A percentile compares a stretch with the other conserved stretches of the same genome.
Evolutionary conservation across 2,113 vertebrate genomes (phyloP).

Genomic region (Menidia beryllina): DNA sequence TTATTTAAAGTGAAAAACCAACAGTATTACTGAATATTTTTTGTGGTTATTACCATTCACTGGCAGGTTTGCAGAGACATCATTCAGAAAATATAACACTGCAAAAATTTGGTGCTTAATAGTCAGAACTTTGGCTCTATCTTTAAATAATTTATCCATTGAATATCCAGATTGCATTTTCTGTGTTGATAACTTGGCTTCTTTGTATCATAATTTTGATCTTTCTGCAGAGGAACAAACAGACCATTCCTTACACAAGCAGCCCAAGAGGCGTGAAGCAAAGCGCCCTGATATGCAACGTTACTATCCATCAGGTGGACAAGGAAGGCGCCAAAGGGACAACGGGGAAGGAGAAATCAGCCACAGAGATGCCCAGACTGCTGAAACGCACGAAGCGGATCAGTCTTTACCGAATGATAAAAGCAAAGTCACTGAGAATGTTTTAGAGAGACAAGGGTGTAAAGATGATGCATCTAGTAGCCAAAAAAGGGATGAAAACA

Average conservation of each 20-base stretch:
- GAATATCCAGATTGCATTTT: background rate
- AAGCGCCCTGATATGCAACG: constrained; percentile 91
- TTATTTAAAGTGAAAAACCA: background rate
- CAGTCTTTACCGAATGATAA: constrained; percentile 27
- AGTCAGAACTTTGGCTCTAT: too few relatives aligned
- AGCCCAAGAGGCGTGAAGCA: constrained; percentile 76
- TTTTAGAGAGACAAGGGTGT: constrained; percentile 17
- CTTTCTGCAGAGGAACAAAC: constrained; percentile 71
- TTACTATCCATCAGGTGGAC: constrained; percentile 87
- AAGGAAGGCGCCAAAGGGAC: constrained; percentile 75
- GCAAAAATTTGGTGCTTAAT: too few relatives aligned
- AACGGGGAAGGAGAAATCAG: constrained; percentile 66
- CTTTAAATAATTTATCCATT: background rate
- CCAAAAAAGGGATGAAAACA: constrained; percentile 23
- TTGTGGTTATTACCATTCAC: background rate
- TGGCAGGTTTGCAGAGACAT: background rate
- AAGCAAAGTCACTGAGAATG: constrained; percentile 17
- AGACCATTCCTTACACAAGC: constrained; percentile 70
- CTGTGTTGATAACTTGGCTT: background rate
- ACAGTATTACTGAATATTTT: too few relatives aligned
- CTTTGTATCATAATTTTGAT: background rate
- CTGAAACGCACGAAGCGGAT: constrained; percentile 34
- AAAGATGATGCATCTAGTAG: constrained; percentile 5
- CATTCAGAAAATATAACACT: background rate
- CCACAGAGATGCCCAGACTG: constrained; percentile 21